Base-by-base conservation (phyloP, 2,888 invertebrate genomes). In the Caenorhabditis uteleia region DNA sequence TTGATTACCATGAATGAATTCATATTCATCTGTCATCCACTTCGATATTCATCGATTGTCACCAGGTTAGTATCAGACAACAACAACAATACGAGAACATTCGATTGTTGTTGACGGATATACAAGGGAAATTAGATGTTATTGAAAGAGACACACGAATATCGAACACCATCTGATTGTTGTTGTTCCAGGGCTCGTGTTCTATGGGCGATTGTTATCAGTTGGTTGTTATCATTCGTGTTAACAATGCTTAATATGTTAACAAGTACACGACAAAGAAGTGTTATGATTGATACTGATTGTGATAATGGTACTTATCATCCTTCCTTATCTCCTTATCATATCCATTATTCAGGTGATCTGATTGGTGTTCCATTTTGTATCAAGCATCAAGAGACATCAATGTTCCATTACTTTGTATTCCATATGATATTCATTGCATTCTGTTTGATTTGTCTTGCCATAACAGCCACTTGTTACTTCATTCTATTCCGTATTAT, bases 1-100 rank as follows among this genome's bases (percentile, higher is more conserved):
- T 40, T 78, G 66, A 74, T 79, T 42, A 79, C 79, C 16, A 46
- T 75, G 38, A 72, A 79, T 54, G 79, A 79, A 50, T 77, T 67
- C 64, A 45, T 76, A 38, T 77, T 71, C 66, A 75, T 77, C 36
- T 71, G 71, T 47, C 55, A 68, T 54, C 77, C 79, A 1, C 56
- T 79, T 7, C 54, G 70, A 29, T 79, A 79, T 48, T 50, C 68
- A 7, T 47, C 55, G 2, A 48, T 70, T 25, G 70, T 79, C 8
- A 75, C 71, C 6, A 61, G 67, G 66, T 62, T 33, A 2, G 55
- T 34, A n/a, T n/a, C n/a, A n/a, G n/a, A n/a, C n/a, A n/a, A n/a
- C n/a, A n/a, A n/a, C n/a, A 2, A 16, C 7, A 33, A 16, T n/a
- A n/a, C n/a, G n/a, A n/a, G n/a, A n/a, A n/a, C n/a, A n/a, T n/a